Evolutionary conservation across 2,797 vertebrate species (phyloP), one percentile per base, ranked within the genome.

Genomic region (Cercopithecus petaurista): DNA sequence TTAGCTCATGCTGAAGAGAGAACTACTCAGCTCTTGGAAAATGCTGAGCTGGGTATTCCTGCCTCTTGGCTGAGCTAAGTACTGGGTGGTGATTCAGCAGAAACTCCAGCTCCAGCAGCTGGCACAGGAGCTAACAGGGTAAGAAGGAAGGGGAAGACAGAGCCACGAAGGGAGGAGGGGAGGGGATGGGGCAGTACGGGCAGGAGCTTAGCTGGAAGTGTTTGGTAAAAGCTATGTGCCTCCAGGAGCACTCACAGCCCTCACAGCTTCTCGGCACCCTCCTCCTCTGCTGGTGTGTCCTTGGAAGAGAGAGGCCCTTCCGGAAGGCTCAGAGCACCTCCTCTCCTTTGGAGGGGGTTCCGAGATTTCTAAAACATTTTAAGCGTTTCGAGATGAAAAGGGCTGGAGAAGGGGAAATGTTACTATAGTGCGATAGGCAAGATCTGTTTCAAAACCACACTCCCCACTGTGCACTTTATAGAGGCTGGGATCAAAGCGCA

Each of bases 11-110:
- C 88, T 61, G 52, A 90, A 94, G 84, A 88, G 76, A 96, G 95
- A 97, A 95, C 79, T 88, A 81, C 90, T 97, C 76, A 43, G 97
- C 95, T 92, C 50, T 92, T 59, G 10, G 59, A 93, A 98, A 98
- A 82, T 43, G 98, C 98, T 98, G 97, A 98, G 96, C 80, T 77
- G 94, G 64, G 82, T 73, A 36, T 93, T 95, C 17, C 3, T 57
- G 57, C 86, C 86, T 95, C 96, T 98, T 97, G 97, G 96, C 98
- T 94, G 50, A 87, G 87, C 79, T 61, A 88, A 95, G 76, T 67
- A 64, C 88, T 83, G 48, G 94, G 33, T 97, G 96, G 91, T 97
- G 98, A 98, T 96, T 98, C 97, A 98, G 98, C 98, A 98, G 91
- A 97, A 98, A 96, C 61, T 57, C 33, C 80, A 82, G 76, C 59